phyloP scores from a whole-genome alignment of 1,140 invertebrate genomes.

The Zaprionus kolodkinae region DNA sequence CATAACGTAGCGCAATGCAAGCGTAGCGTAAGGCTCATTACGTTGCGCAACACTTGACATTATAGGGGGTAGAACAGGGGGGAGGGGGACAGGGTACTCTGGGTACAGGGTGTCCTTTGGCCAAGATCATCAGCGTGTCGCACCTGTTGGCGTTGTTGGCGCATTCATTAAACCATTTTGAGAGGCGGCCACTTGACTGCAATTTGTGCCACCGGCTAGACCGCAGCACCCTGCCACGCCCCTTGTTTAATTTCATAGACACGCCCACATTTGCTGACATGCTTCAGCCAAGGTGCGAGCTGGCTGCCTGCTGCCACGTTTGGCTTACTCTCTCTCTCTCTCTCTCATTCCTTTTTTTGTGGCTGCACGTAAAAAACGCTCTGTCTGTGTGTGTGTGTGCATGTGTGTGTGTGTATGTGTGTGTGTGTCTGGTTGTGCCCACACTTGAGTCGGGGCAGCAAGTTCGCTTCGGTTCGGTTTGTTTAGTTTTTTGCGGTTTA shows the following conservation, averaged over 20 bases:
- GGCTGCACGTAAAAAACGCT: conserved; percentile 51
- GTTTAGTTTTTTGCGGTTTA: conserved; percentile 70
- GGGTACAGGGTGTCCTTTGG: too few species aligned
- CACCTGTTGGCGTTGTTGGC: conserved; percentile 21
- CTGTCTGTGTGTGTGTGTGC: background rate
- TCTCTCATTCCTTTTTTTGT: conserved; percentile 4
- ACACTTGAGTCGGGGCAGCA: conserved; percentile 58
- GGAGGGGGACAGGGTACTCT: background rate
- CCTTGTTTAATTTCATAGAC: conserved; percentile 68
- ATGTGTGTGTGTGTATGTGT: conserved; percentile 41
- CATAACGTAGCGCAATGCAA: conserved; percentile 55
- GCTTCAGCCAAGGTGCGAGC: conserved; percentile 10
- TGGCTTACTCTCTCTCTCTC: background rate
- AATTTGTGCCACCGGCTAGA: background rate
- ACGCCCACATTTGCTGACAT: conserved; percentile 66
- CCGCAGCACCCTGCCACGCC: conserved; percentile 21
- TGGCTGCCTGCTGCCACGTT: background rate
- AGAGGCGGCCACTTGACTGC: background rate
- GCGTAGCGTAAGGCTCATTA: conserved; percentile 47
- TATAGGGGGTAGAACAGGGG: background rate
- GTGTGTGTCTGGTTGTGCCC: conserved; percentile 52
- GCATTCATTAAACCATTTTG: conserved; percentile 44
- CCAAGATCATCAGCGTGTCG: conserved; percentile 26
- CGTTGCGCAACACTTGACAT: conserved; percentile 60
- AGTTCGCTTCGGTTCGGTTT: conserved; percentile 53